Base-by-base conservation (phyloP, 2,888 invertebrate genomes). In the Calameuta pallipes region DNA sequence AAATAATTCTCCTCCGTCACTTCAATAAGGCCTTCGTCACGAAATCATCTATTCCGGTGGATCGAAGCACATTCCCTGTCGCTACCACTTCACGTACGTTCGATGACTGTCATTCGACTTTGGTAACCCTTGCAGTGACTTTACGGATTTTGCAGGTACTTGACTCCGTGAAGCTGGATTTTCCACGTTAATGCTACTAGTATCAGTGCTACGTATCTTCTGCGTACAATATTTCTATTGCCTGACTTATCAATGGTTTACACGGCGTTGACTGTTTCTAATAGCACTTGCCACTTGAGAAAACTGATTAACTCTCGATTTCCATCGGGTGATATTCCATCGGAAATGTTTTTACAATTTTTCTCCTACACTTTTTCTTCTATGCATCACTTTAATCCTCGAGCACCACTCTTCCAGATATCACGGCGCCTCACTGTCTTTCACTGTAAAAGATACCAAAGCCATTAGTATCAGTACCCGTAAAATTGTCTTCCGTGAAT, bases 1-100 rank as follows among this genome's bases (percentile, higher is more conserved):
- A 56, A 56, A 15, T 0, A 15, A 41, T 41, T 41, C 56, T 56
- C 35, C 15, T 35, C 30, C n/a, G 75, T 71, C 78, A 37, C 69
- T 23, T 41, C 36, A 41, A 75, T 35, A n/a, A 75, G 70, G 36
- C 36, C 36, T 87, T 86, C 82, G 86, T 87, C 87, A 86, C 84
- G 85, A 86, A 82, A 85, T 81, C 85, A 84, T 84, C 82, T 78
- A 36, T 34, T 36, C 35, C 1, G 1, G 71, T 71, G 12, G 23
- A 9, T 56, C 23, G 56, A 56, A 56, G 23, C 23, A 56, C 56
- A 56, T 15, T 56, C 23, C 23, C 23, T 56, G 56, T 23, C 9
- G 23, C 56, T 56, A 56, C 2, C 56, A 56, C 56, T 56, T 56
- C 56, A 56, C 56, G 23, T 56, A 56, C 23, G 6, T 56, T 56